Base-by-base conservation (phyloP, 1,140 invertebrate genomes). In the Zaprionus taronus region DNA sequence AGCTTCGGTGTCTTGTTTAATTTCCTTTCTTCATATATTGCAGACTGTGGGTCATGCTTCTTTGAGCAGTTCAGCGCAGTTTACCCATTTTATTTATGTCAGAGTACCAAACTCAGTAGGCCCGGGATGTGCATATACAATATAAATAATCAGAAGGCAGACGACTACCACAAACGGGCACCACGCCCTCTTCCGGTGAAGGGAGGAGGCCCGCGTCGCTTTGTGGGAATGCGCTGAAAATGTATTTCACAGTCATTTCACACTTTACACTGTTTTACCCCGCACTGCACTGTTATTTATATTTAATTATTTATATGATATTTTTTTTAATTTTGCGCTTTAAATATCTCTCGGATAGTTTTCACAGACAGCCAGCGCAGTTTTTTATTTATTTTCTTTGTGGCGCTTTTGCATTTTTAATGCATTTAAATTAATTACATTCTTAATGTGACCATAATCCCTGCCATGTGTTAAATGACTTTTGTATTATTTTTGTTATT, bases 31-130 rank as follows among this genome's bases (percentile, higher is more conserved):
- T 74, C 20, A 56, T 68, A 56, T 61, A 55, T 55, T 22, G 60
- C 77, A 68, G 56, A 63, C 69, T 53, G 36, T 15, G 65, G 71
- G 72, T 70, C 66, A 72, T 74, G 80, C 77, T 87, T 49, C 71
- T 83, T 79, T 38, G 72, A 34, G 53, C 56, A 75, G 51, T 41
- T 55, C 34, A 47, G 51, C 20, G 55, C 62, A 36, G n/a, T 63
- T 72, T 72, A 36, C 81, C 72, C 80, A 72, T 87, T 86, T 89
- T 89, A 87, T 87, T 87, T 87, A 87, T 87, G 84, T 87, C 83
- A 51, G 36, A 51, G 36, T 58, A 58, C 77, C 49, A 56, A 73
- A 80, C 77, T 77, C 64, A 51, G 77, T 83, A 78, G 83, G 84
- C 84, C 58, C 66, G 51, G 77, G 47, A 71, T 65, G 44, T 73